phyloP scores from a whole-genome alignment of 2,797 vertebrate genomes.

The Rhynchonycteris naso region DNA sequence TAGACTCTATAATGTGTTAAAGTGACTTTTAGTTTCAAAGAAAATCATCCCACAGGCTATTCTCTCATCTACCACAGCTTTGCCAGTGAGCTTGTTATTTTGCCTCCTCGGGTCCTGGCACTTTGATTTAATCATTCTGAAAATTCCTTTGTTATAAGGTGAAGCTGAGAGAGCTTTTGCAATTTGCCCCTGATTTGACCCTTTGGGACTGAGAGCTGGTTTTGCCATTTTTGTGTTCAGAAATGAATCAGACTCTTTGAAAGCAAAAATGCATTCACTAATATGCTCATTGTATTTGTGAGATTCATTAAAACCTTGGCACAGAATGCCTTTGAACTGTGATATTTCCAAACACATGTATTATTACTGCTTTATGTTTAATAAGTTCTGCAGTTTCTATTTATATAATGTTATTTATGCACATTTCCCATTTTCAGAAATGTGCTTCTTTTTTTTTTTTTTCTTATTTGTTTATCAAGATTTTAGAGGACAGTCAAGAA shows the following conservation, averaged over 20 bases:
- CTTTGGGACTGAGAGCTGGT: neutral
- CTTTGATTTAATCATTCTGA: conserved; percentile 3
- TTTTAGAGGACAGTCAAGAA: conserved; percentile 37
- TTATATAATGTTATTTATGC: neutral
- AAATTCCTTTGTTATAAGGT: conserved; percentile 9
- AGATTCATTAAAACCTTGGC: neutral
- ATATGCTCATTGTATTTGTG: neutral
- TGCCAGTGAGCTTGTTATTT: neutral
- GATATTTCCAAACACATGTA: neutral
- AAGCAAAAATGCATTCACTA: neutral
- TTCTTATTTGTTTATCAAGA: neutral
- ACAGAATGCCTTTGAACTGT: neutral
- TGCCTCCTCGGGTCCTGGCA: neutral
- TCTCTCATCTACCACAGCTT: neutral
- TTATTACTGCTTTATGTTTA: neutral
- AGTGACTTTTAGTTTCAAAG: conserved; percentile 27
- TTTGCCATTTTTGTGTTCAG: conserved; percentile 34
- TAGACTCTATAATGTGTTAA: neutral
- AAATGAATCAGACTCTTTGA: conserved; percentile 1
- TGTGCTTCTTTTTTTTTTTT: neutral
- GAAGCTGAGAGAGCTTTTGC: neutral
- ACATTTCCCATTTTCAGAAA: conserved; percentile 17
- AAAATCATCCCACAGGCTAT: neutral
- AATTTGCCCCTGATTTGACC: neutral
- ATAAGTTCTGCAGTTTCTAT: neutral